A percentile compares a stretch with the other conserved stretches of the same genome.
phyloP scores from a whole-genome alignment of 2,113 vertebrate genomes.

The Odontesthes bonariensis region DNA sequence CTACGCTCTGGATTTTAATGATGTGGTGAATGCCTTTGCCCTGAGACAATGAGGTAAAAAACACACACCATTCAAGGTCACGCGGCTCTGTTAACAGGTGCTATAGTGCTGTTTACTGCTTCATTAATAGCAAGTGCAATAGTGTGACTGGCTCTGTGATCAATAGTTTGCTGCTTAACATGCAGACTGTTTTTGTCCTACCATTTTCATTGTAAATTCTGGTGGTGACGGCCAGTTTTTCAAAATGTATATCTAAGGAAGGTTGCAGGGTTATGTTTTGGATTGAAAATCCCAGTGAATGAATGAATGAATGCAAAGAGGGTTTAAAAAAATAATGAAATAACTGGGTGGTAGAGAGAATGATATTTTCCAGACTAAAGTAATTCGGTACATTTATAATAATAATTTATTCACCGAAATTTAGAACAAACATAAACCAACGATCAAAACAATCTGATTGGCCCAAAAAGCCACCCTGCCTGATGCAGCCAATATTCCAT shows the following conservation, averaged over 20 bases:
- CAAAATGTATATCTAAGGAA: background rate
- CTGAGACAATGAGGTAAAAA: slow-evolving; percentile 44
- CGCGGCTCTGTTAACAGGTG: slow-evolving; percentile 18
- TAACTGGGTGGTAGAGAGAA: too few species aligned
- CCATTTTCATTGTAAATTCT: background rate
- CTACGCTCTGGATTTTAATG: slow-evolving; percentile 58
- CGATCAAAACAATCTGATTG: background rate
- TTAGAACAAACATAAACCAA: background rate
- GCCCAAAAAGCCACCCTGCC: background rate
- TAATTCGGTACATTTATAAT: too few species aligned
- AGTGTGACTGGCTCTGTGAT: slow-evolving; percentile 25
- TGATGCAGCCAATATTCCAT: slow-evolving; percentile 2
- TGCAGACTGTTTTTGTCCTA: background rate
- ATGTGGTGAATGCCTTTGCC: slow-evolving; percentile 47
- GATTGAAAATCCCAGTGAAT: background rate
- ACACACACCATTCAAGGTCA: slow-evolving; percentile 56
- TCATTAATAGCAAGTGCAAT: slow-evolving; percentile 27
- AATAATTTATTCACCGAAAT: background rate
- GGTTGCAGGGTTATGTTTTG: background rate
- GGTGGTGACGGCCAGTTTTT: slow-evolving; percentile 5
- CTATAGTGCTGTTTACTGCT: slow-evolving; percentile 37
- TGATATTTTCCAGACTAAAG: too few species aligned
- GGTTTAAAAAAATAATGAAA: too few species aligned
- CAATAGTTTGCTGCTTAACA: slow-evolving; percentile 2
- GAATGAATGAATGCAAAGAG: background rate